phyloP scores from a whole-genome alignment of 2,888 invertebrate species.

The Hyposoter didymator region DNA sequence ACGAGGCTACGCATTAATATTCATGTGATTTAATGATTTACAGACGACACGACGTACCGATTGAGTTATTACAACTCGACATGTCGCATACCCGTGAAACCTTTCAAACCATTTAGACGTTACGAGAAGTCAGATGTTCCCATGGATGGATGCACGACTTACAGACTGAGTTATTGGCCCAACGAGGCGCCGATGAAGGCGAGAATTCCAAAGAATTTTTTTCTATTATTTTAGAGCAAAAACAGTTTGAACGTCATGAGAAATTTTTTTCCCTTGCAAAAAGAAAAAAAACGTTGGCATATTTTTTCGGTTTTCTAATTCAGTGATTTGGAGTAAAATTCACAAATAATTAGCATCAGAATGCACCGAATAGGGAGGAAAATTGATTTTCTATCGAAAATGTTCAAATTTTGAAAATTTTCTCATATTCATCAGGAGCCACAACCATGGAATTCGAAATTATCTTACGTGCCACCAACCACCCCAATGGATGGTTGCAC shows the following conservation, averaged over 20 bases:
- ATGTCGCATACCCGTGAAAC: slow-evolving; percentile 81
- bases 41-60: slow-evolving; percentile 88
- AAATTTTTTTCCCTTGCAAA: background rate
- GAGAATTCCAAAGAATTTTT: background rate
- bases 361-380: background rate
- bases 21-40: slow-evolving; percentile 25
- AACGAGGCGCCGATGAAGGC: slow-evolving; percentile 72
- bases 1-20: slow-evolving; percentile 27
- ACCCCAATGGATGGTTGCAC: slow-evolving; percentile 77
- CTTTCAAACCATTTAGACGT: slow-evolving; percentile 85
- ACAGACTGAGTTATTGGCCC: slow-evolving; percentile 86
- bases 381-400: background rate
- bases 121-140: slow-evolving; percentile 86
- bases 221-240: background rate
- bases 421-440: slow-evolving; percentile 72
- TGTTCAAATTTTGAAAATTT: background rate
- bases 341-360: background rate
- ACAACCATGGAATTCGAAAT: slow-evolving; percentile 73
- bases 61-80: slow-evolving; percentile 87
- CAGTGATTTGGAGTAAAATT: background rate
- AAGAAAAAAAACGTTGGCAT: background rate
- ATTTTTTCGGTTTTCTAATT: too few relatives aligned
- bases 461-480: slow-evolving; percentile 74
- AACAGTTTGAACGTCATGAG: background rate
- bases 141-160: slow-evolving; percentile 86